These are phyloP conservation scores for Trichogramma evanescens DNA, from an alignment of 2,888 invertebrate genomes.

Conservation along the genomic window DNA sequence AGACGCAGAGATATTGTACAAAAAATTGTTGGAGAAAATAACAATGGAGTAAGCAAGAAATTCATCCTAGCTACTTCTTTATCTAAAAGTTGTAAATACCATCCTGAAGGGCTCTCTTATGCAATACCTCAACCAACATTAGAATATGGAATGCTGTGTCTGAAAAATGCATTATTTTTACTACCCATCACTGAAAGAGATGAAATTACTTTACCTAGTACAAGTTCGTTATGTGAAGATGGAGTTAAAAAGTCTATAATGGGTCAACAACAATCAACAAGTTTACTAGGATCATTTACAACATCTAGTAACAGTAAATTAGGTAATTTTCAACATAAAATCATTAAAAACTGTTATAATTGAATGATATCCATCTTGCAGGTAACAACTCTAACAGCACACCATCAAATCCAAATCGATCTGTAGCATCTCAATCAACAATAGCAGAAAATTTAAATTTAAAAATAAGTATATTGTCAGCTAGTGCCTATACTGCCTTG, in stretches of 20 bases:
- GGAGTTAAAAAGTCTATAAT: conserved; percentile 16
- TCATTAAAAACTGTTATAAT: neutral
- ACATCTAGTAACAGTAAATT: conserved; percentile 13
- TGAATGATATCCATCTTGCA: neutral
- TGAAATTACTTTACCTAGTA: conserved; percentile 31
- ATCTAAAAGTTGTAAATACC: conserved; percentile 53
- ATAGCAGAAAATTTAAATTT: conserved; percentile 38
- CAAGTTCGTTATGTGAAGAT: conserved; percentile 13
- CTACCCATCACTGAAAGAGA: conserved; percentile 49
- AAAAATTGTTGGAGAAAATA: conserved; percentile 46
- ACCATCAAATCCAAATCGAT: conserved; percentile 14
- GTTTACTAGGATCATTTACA: conserved; percentile 19
- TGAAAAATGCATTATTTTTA: conserved; percentile 74
- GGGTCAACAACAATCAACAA: conserved; percentile 16
- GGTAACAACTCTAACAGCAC: conserved; percentile 8
- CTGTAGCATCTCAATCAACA: conserved; percentile 30
- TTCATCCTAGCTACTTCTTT: conserved; percentile 54
- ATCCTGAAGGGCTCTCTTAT: conserved; percentile 63
- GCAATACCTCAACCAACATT: conserved; percentile 82
- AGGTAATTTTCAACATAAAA: conserved; percentile 11
- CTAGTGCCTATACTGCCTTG: conserved; percentile 77
- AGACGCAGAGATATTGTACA: conserved; percentile 56
- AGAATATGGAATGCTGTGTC: conserved; percentile 83
- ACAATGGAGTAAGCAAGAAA: conserved; percentile 55
- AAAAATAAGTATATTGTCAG: conserved; percentile 60